These are phyloP conservation scores for Erebia aethiops DNA, from an alignment of 2,888 invertebrate species.

Conservation along the genomic window DNA sequence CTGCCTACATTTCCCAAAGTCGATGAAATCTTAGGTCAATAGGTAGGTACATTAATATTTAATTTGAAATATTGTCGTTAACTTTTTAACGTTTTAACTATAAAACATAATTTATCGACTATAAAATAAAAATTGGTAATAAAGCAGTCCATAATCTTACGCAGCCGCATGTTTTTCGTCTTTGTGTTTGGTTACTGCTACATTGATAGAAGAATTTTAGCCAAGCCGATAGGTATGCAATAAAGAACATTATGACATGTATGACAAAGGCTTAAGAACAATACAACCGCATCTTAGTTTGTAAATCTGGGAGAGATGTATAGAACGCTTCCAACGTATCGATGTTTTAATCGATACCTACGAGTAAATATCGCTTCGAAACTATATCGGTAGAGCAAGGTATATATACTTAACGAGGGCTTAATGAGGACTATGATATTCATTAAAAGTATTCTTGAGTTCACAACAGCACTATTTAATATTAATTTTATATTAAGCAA, in stretches of 20 bases:
- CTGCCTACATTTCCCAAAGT: slow-evolving; percentile 1
- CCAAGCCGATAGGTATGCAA: not conserved
- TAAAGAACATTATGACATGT: slow-evolving; percentile 24
- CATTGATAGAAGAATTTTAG: no score
- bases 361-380: not conserved
- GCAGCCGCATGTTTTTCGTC: not conserved
- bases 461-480: no score
- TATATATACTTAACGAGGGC: no score
- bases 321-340: not conserved
- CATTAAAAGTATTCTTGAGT: no score
- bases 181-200: no score
- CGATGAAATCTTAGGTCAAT: slow-evolving; percentile 1
- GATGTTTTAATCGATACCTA: not conserved
- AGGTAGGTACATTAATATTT: not conserved
- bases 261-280: slow-evolving; percentile 25
- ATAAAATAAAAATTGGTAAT: slow-evolving; percentile 11
- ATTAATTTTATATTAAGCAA: no score
- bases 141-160: slow-evolving; percentile 12
- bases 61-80: slow-evolving; percentile 11
- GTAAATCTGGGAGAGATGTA: slow-evolving; percentile 39
- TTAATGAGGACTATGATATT: no score
- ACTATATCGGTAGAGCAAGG: not conserved
- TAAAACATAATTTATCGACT: slow-evolving; percentile 8
- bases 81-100: slow-evolving; percentile 1
- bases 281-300: slow-evolving; percentile 31